These are phyloP conservation scores for Pterophyllum scalare DNA, from an alignment of 2,113 vertebrate genomes.

Conservation along the genomic window DNA sequence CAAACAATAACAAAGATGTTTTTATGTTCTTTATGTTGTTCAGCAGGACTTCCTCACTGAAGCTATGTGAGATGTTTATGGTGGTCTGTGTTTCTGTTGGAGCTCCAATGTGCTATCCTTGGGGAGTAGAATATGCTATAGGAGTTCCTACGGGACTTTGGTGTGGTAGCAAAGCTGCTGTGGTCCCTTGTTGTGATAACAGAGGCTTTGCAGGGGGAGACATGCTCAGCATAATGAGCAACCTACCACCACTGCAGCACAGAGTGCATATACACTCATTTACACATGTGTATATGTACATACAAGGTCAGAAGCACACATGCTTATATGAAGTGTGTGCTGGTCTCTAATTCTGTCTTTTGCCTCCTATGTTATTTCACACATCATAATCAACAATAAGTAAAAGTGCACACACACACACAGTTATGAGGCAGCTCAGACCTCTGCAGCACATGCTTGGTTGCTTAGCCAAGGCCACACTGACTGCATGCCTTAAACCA, in stretches of 20 bases:
- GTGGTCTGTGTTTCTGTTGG: conserved; percentile 22
- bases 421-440: conserved; percentile 27
- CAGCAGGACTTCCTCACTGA: neutral
- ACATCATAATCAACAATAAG: neutral
- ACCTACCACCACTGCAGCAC: conserved; percentile 48
- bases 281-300: neutral
- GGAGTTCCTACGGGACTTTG: conserved; percentile 40
- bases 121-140: conserved; percentile 43
- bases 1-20: neutral
- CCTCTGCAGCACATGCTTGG: conserved; percentile 66
- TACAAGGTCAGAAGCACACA: neutral
- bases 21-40: neutral
- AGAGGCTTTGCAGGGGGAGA: conserved; percentile 66
- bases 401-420: conserved; percentile 16
- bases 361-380: neutral
- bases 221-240: conserved; percentile 68
- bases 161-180: conserved; percentile 45
- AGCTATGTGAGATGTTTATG: conserved; percentile 2
- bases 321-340: neutral
- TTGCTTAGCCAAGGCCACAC: conserved; percentile 58
- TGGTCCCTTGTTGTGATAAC: conserved; percentile 66
- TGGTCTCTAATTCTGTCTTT: neutral
- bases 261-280: conserved; percentile 1
- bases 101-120: conserved; percentile 27
- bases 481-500: conserved; percentile 69